Evolutionary conservation across 2,888 invertebrate species (phyloP), one percentile per base, ranked within the genome.

Genomic region (Ephialtes manifestator): DNA sequence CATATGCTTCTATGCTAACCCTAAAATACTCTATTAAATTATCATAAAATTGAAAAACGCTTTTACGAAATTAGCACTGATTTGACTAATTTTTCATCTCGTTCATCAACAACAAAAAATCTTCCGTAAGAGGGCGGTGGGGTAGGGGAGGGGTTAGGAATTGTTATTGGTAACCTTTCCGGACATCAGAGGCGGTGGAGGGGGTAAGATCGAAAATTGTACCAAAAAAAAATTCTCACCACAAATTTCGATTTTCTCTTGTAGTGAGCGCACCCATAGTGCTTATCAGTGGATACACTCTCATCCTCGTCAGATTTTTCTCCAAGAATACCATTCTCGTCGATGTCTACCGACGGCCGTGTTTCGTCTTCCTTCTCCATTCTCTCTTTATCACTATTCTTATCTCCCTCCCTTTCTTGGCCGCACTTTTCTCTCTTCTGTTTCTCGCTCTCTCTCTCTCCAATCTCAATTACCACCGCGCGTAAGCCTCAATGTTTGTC

Each of bases 201-300:
- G 10, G 39, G 10, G 39, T 10, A 39, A 39, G 8, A 35, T 4
- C 4, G 35, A 35, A 39, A 39, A 39, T 39, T 2, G 0, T 39
- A 7, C 10, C 8, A 39, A 39, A 39, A 10, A 10, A 8, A 39
- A 39, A 10, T 2, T 95, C 97, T 96, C 95, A 97, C 97, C 95
- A 98, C 97, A 94, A 98, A 97, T 95, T 97, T 97, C 70, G 97
- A 97, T 93, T 97, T 96, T 91, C 98, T 95, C 93, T 97, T 97
- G 93, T 98, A 98, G 95, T 98, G 98, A 89, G 96, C 96, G 94
- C 98, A 98, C 82, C 98, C 98, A 83, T 93, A 93, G 84, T 88
- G 88, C 67, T 91, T 90, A 72, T 92, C 92, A 35, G 85, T 68
- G 68, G 84, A 83, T 35, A 89, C 88, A 72, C 70, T 81, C 43